Base-by-base conservation (phyloP, 2,113 vertebrate genomes). In the Tragelaphus imberbis region DNA sequence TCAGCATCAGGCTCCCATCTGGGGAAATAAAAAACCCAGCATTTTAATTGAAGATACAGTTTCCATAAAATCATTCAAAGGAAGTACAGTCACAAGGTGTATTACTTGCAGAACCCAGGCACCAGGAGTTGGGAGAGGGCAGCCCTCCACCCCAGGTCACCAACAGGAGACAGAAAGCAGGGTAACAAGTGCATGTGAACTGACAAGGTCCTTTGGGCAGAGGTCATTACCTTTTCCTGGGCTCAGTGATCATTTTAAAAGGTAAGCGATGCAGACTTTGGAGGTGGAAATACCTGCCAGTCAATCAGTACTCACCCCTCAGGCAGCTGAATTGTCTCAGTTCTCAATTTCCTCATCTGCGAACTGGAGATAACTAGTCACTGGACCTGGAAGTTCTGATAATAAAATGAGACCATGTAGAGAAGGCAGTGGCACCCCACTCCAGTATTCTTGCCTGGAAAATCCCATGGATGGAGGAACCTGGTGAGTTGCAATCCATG, bases 101-200 rank as follows among this genome's bases (percentile, higher is more conserved):
- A 63, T 33, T 7, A 63, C 61, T 63, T 63, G 28, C 61, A 33
- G 61, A 63, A 7, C 30, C 61, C 17, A 55, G 51, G 10, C 33
- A 53, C 80, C 49, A n/a, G 19, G 33, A 82, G 33, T 11, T 23
- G 33, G 30, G 19, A 23, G 21, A n/a, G 33, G 30, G 33, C 33
- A 55, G 80, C 30, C 49, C 51, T 55, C 80, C 16, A 25, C 12
- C 51, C 19, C 33, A n/a, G 19, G 51, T 55, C 51, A 82, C 51
- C 30, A 19, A 19, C 51, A 25, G 33, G 80, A 25, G 33, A 7
- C 12, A 55, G 19, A 9, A 23, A 55, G 19, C 19, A 8, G 51
- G 80, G 80, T 25, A 25, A 2, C 51, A 30, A 4, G 5, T 0
- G 1, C 3, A 0, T 82, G 12, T n/a, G 51, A n/a, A n/a, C 80